Evolutionary conservation across 2,888 invertebrate genomes (phyloP).

Genomic region (Bimastos eiseni): DNA sequence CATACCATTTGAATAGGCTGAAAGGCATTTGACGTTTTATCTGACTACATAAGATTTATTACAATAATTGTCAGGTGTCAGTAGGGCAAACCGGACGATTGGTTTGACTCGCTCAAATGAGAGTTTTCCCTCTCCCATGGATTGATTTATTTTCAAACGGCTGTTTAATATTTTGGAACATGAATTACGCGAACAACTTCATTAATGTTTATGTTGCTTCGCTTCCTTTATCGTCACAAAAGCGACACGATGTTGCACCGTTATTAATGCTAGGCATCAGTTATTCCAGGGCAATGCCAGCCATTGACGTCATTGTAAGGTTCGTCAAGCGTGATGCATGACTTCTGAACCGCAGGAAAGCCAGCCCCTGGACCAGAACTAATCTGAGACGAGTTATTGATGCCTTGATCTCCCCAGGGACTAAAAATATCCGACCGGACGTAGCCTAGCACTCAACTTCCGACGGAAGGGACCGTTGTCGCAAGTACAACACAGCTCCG

Average conservation of each 20-base stretch:
- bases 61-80: no score
- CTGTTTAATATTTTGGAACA: no score
- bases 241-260: not conserved
- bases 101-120: no score
- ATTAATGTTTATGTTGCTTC: not conserved
- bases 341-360: not conserved
- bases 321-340: not conserved
- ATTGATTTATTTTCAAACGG: no score
- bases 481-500: no score
- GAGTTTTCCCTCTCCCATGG: no score
- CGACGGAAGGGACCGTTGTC: not conserved
- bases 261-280: not conserved
- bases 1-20: no score
- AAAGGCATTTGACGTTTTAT: no score
- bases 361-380: not conserved
- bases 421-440: not conserved
- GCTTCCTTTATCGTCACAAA: not conserved
- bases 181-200: not conserved
- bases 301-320: not conserved
- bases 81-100: no score
- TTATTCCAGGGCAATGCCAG: slow-evolving; percentile 1
- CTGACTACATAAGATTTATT: no score
- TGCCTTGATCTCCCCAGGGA: not conserved
- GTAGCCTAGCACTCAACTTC: not conserved
- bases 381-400: not conserved